A percentile compares a stretch with the other conserved stretches of the same genome.
Evolutionary conservation across 2,113 vertebrate genomes (phyloP).

Genomic region (Crotophaga sulcirostris): DNA sequence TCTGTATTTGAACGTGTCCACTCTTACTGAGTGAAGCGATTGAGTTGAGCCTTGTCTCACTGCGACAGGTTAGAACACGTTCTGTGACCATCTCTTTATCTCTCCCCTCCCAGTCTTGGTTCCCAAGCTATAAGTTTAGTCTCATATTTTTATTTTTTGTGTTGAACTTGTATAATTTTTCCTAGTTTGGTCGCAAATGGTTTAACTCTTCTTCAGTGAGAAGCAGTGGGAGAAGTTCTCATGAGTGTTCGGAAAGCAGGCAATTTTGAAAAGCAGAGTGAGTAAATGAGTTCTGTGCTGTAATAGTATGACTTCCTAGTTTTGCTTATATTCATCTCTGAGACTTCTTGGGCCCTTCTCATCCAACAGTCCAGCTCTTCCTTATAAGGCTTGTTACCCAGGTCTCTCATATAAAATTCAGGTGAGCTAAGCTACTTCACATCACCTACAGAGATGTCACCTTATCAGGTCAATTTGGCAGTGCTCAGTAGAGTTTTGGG

Average conservation of each 20-base stretch:
- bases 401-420: neutral
- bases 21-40: too few species aligned
- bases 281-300: neutral
- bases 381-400: neutral
- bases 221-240: neutral
- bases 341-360: neutral
- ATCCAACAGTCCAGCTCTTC: neutral
- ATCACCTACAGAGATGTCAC: too few species aligned
- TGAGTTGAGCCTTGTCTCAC: too few species aligned
- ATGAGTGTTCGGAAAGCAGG: neutral
- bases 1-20: too few species aligned
- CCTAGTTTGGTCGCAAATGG: neutral
- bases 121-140: too few species aligned
- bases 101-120: too few species aligned
- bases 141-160: too few species aligned
- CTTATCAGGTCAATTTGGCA: neutral
- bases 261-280: neutral
- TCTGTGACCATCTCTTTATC: too few species aligned
- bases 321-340: neutral
- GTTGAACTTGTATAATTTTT: neutral
- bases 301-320: neutral
- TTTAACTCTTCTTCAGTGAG: neutral
- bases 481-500: neutral
- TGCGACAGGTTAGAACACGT: too few species aligned
- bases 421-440: neutral